Evolutionary conservation across 2,888 invertebrate species (phyloP).

Genomic region (Acronicta psi): DNA sequence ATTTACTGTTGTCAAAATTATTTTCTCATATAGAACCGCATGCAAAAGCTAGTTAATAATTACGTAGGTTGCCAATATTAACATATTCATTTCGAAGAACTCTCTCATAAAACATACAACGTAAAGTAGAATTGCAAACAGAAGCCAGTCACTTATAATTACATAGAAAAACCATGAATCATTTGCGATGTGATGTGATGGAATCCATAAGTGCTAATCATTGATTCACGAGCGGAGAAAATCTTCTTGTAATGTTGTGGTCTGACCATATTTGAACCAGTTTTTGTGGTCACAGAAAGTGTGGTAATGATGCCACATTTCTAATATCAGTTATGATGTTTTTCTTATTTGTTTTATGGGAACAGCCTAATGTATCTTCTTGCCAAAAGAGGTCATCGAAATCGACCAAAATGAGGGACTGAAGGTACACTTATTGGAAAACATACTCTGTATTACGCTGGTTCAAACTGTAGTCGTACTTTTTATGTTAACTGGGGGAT

Average conservation of each 20-base stretch:
- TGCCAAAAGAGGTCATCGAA: too few species aligned
- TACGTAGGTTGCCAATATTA: conserved; percentile 6
- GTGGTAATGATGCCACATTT: conserved; percentile 50
- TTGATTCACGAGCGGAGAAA: conserved; percentile 48
- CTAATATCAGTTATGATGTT: conserved; percentile 50
- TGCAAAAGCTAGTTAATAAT: too few species aligned
- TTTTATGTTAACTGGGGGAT: too few species aligned
- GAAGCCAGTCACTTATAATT: conserved; percentile 24
- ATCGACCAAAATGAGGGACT: too few species aligned
- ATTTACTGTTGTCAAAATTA: too few species aligned
- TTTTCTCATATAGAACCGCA: too few species aligned
- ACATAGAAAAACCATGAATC: conserved; percentile 48
- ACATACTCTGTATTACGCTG: too few species aligned
- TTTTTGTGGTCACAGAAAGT: conserved; percentile 55
- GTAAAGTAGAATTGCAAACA: conserved; percentile 26
- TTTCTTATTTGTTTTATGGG: too few species aligned
- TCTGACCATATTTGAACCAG: conserved; percentile 33
- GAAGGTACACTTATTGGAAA: too few species aligned
- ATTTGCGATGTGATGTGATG: conserved; percentile 35
- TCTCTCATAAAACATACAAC: conserved; percentile 6
- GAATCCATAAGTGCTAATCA: conserved; percentile 39
- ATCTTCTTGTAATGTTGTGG: conserved; percentile 39
- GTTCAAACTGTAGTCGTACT: too few species aligned
- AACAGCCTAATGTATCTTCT: too few species aligned
- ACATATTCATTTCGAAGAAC: conserved; percentile 6